Base-by-base conservation (phyloP, 2,888 invertebrate species). In the Tholera decimalis region DNA sequence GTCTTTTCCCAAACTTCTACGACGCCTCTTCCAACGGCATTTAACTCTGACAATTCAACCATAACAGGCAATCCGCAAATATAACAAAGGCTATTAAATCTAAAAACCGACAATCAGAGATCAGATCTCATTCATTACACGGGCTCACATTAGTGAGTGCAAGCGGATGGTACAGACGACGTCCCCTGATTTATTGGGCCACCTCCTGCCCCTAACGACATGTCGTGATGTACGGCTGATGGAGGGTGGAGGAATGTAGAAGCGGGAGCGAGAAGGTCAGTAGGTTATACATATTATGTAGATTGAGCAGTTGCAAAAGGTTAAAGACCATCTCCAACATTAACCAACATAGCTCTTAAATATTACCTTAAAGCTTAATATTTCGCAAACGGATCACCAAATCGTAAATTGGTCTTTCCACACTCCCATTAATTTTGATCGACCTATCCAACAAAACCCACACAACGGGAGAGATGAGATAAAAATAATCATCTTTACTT, bases 121-220 rank as follows among this genome's bases (percentile, higher is more conserved):
- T 82, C 83, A 88, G 93, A 93, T 93, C 93, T 93, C 94, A 94
- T 94, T 93, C 92, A 94, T 94, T 93, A 94, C 89, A 77, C 77
- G 79, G 81, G 81, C 86, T 88, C 90, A 88, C 92, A 93, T 92
- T 92, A 92, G 90, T 85, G 87, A 85, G 80, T 91, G 93, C 92
- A 92, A 85, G 88, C 88, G 87, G 87, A 88, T 88, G 88, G 88
- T 93, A 89, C 84, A 93, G 92, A 93, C 93, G 94, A 92, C 93
- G 91, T 82, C 80, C 80, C 87, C 91, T 93, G 95, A 95, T 95
- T 94, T 95, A 95, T 94, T 86, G 91, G 92, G 90, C 94, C 95
- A 94, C 95, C 95, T 94, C 92, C 93, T 94, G 94, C 93, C 93
- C 94, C 92, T 93, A 95, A 94, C 94, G 95, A 94, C 94, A 94